Evolutionary conservation across 2,797 vertebrate species (phyloP), one percentile per base, ranked within the genome.

Genomic region (Chelon labrosus): DNA sequence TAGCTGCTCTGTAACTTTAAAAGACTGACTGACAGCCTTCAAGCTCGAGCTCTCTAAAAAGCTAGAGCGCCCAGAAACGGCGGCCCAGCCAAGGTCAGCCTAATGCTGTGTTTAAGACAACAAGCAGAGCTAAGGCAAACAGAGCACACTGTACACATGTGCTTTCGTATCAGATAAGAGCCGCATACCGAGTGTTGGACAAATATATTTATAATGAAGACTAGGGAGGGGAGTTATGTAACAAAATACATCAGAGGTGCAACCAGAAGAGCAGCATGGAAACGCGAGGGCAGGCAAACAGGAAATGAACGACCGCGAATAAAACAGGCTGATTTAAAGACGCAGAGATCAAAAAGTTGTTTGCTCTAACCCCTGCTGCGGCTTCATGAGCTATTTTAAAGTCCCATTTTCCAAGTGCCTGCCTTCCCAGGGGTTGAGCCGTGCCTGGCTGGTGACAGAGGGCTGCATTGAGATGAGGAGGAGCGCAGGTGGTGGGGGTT

Each of bases 91-190:
- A 90, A 92, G 89, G 92, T 91, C 89, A 87, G 75, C 44, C 61
- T 62, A 86, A 87, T 46, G 65, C 51, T 41, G 64, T 31, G 79
- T 79, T 89, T 71, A 73, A 83, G 69, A 73, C 76, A 85, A 85
- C 73, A 79, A 69, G 77, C 58, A 73, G 76, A 6, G 49, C 58
- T 59, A 81, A 79, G 89, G 71, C 81, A 91, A 94, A 92, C 80
- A 88, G 60, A 13, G 52, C 16, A 44, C 49, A 72, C 58, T 67
- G 68, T 77, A 70, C 63, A 82, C 71, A 74, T 67, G 54, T 17
- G 50, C 44, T 39, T 27, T 49, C 58, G 17, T 25, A 42, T 41
- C 54, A 57, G 86, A 82, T 89, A 89, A 87, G 76, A 65, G 56
- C 27, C 57, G 58, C 58, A 49, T 13, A 31, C 27, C 42, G 59